Conservation (phyloP, 2,888 invertebrate species). For the Lutraria lutraria region DNA sequence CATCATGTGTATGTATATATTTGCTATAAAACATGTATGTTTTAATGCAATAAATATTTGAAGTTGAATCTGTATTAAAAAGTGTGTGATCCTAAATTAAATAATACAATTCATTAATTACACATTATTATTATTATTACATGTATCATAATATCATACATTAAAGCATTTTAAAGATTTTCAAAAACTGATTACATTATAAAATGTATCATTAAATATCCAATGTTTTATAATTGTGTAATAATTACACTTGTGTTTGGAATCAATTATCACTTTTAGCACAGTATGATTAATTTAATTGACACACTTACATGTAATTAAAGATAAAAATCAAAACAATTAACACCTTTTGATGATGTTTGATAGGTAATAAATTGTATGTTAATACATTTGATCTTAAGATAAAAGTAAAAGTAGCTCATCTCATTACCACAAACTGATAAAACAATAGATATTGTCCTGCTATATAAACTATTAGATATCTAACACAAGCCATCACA, state of each 20-base stretch:
- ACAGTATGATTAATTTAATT: background rate
- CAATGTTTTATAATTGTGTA: no score
- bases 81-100: no score
- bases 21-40: no score
- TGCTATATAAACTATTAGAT: background rate
- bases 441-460: background rate
- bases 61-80: no score
- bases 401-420: background rate
- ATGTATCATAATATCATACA: no score
- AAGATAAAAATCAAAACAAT: background rate
- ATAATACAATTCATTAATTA: no score
- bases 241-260: background rate
- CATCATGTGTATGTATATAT: no score
- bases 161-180: no score
- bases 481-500: slow-evolving; percentile 25
- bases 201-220: no score
- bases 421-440: background rate
- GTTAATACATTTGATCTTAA: background rate
- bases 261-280: background rate
- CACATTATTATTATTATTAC: no score
- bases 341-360: background rate
- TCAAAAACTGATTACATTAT: no score
- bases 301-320: background rate
- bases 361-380: background rate
- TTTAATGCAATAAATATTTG: no score